Evolutionary conservation across 2,113 vertebrate species (phyloP).

Genomic region (Paramormyrops kingsleyae): DNA sequence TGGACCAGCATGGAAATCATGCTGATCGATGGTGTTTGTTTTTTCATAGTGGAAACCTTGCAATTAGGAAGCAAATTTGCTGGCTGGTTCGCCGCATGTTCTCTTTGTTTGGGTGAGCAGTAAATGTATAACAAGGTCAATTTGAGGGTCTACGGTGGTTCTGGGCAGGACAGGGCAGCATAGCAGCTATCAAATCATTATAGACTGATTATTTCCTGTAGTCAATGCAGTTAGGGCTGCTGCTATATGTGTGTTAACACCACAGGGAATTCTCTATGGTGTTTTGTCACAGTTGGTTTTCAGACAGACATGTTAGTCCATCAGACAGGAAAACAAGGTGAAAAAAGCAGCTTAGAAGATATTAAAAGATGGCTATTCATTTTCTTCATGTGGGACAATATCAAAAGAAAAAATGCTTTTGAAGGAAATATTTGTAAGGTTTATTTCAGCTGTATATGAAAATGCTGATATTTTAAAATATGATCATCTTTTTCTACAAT

Average conservation of each 20-base stretch:
- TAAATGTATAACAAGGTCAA: neutral
- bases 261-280: neutral
- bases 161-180: neutral
- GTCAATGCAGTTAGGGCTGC: neutral
- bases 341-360: neutral
- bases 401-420: neutral
- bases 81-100: neutral
- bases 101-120: neutral
- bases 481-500: neutral
- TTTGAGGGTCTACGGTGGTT: neutral
- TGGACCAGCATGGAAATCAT: too few relatives aligned
- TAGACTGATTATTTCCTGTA: neutral
- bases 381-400: neutral
- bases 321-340: neutral
- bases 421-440: neutral
- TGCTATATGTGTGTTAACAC: neutral
- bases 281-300: neutral
- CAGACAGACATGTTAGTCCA: neutral
- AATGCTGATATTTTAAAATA: neutral
- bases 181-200: neutral
- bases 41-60: too few relatives aligned
- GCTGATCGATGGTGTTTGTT: too few relatives aligned
- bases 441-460: neutral
- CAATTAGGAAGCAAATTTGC: neutral
- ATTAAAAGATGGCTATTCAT: neutral